phyloP scores from a whole-genome alignment of 1,140 invertebrate genomes.

The Xylocopa sonorina region DNA sequence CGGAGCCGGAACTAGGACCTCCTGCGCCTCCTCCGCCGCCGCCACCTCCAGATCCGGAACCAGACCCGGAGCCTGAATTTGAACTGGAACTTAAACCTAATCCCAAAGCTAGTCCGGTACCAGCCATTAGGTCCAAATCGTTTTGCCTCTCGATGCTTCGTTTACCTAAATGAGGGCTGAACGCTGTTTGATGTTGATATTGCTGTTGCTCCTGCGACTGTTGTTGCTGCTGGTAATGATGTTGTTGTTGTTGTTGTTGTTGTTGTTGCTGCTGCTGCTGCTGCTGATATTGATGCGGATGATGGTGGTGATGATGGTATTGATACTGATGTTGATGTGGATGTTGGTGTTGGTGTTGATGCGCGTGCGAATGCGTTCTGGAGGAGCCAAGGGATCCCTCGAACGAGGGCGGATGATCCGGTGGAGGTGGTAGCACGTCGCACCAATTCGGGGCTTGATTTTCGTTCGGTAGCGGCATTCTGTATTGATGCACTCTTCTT shows the following conservation, averaged over 20 bases:
- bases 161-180: constrained; percentile 78
- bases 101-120: constrained; percentile 33
- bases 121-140: constrained; percentile 68
- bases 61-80: constrained; percentile 17
- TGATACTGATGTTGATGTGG: constrained; percentile 47
- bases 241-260: neutral
- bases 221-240: constrained; percentile 30
- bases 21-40: neutral
- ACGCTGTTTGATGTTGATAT: constrained; percentile 63
- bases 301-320: constrained; percentile 53
- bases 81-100: constrained; percentile 32
- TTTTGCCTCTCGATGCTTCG: constrained; percentile 68
- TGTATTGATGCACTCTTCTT: constrained; percentile 70
- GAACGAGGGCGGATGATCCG: constrained; percentile 88
- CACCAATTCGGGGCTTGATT: constrained; percentile 86
- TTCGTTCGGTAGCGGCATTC: constrained; percentile 64
- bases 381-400: constrained; percentile 39
- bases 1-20: constrained; percentile 48
- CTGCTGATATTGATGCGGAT: constrained; percentile 29
- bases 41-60: neutral
- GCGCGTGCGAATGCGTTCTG: constrained; percentile 40
- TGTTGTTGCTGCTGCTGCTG: neutral
- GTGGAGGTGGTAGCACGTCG: constrained; percentile 90
- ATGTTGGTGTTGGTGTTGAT: constrained; percentile 34
- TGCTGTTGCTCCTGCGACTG: constrained; percentile 45